Percentiles rank a stretch among this genome's conserved stretches.
Conservation (phyloP, 2,797 vertebrate genomes). For the Setipinna tenuifilis region DNA sequence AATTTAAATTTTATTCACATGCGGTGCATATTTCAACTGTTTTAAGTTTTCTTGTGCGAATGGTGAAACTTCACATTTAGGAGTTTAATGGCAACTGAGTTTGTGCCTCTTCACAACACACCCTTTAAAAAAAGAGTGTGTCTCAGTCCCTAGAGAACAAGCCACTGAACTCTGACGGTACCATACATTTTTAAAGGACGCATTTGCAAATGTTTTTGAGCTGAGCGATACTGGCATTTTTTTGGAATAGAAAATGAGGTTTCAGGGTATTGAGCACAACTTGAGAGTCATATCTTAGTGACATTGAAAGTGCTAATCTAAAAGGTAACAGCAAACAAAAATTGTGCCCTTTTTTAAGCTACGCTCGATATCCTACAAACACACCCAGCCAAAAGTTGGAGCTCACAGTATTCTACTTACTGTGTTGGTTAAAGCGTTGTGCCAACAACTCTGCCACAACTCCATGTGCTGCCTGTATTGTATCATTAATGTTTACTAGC, state of each 20-base stretch:
- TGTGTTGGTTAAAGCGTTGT: neutral
- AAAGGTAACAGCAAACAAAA: neutral
- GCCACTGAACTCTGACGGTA: neutral
- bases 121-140: neutral
- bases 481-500: constrained; percentile 12
- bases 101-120: neutral
- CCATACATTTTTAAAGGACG: neutral
- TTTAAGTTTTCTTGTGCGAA: too few relatives aligned
- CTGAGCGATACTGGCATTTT: neutral
- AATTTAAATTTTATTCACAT: too few relatives aligned
- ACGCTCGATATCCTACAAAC: neutral
- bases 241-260: neutral
- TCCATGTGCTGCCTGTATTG: neutral
- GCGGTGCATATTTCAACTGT: too few relatives aligned
- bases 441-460: neutral
- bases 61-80: too few relatives aligned
- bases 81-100: too few relatives aligned
- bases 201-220: neutral
- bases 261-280: neutral
- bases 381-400: neutral
- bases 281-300: neutral
- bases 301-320: neutral
- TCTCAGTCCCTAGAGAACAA: neutral
- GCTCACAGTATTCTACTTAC: neutral
- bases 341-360: neutral